Evolutionary conservation across 2,113 vertebrate species (phyloP), one percentile per base, ranked within the genome.

Genomic region (Oryzias melastigma): DNA sequence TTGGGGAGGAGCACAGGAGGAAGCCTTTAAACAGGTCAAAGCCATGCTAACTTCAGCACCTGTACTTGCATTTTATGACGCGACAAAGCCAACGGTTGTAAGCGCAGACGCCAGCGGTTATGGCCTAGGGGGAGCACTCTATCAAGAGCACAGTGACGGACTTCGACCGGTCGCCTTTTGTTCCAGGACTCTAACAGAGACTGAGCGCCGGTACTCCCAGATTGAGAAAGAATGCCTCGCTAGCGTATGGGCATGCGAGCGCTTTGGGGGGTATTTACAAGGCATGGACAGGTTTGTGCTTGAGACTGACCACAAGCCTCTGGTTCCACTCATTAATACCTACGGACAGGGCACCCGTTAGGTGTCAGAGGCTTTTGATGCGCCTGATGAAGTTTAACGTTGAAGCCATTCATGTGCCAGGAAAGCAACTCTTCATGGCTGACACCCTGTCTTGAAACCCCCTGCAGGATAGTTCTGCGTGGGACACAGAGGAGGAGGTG

Each of bases 211-310:
- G 4, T 58, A 58, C 14, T 58, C 43, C 0, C 56, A 58, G 8
- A 58, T 58, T 5, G 55, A 58, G n/a, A 45, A 58, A n/a, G 55
- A 58, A 25, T 58, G 55, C 42, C 55, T 58, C 10, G 19, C 41
- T 3, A 45, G 55, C 12, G 43, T 58, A 4, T 58, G 56, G 43
- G 56, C 43, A 27, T 58, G 56, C 13, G 42, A 58, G 5, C 12
- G 25, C 7, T 53, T 53, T 10, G 16, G 6, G 3, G 17, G 51
- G 4, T 53, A 53, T 17, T 17, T 29, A 7, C 27, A 53, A 10
- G 51, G 51, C 7, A 53, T 53, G 51, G 51, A 53, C 10, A 53
- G 18, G 15, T 53, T 53, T 10, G 2, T 7, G 29, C 16, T 53
- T 3, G 15, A 55, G 1, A 55, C 29, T 1, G 52, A 55, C 17